Evolutionary conservation across 2,888 invertebrate genomes (phyloP), one percentile per base, ranked within the genome.

Genomic region (Petrolisthes cinctipes): DNA sequence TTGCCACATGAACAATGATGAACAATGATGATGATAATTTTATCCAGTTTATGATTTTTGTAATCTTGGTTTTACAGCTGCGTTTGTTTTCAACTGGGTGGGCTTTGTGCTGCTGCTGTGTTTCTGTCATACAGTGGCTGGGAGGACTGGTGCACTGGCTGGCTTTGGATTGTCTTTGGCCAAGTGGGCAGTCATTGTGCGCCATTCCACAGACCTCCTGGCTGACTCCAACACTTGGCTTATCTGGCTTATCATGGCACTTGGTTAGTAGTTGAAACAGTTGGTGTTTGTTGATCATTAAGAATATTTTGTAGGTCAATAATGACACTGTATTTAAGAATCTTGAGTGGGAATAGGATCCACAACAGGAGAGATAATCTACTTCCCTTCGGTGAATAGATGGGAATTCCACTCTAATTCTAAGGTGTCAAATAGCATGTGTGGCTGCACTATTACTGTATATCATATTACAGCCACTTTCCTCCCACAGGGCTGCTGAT

Each of bases 1-100:
- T 1, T n/a, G 37, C 20, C n/a, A 23, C 5, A 37, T 37, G 53
- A 5, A 20, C 37, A 4, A n/a, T 51, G 37, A 37, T 37, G 66
- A 1, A 14, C 61, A 61, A n/a, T n/a, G 37, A 20, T 86, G 37
- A 37, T 37, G 66, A 1, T 56, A 53, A 20, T 81, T 20, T 4
- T 75, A 75, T 23, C 37, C 14, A 56, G 57, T 56, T 37, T 37
- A 37, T 37, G 2, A 37, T 37, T 17, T 86, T 89, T 90, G 89
- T 90, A 91, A 91, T 94, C 94, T 79, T 81, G 37, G 75, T 53
- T 71, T 81, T 73, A 73, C 94, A 97, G 97, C 97, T 93, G 97
- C 98, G 91, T 98, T 98, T 94, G 95, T 98, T 82, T 98, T 98
- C 94, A 98, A 98, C 94, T 98, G 98, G 98, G 96, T 98, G 92